Evolutionary conservation across 1,140 invertebrate species (phyloP).

Genomic region (Zaprionus ornatus): DNA sequence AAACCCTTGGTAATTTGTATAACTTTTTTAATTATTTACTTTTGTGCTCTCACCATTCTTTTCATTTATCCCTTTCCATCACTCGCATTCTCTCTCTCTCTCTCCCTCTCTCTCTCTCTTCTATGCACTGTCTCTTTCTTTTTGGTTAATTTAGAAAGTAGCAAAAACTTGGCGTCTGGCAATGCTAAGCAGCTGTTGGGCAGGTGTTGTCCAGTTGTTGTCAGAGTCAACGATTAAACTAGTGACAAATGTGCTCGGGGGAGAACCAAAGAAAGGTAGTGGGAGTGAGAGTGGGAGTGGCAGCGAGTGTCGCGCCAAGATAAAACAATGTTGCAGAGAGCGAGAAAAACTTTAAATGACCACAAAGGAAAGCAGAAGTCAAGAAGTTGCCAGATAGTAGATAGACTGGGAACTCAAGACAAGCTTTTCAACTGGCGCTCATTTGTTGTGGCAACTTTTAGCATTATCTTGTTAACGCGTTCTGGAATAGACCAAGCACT

Average conservation of each 20-base stretch:
- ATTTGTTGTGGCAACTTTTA: background rate
- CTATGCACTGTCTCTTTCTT: background rate
- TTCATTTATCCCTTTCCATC: background rate
- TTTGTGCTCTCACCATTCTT: slow-evolving; percentile 20
- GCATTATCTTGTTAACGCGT: background rate
- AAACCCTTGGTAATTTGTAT: slow-evolving; percentile 63
- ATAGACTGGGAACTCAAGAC: background rate
- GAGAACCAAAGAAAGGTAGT: background rate
- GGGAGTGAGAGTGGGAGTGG: no score
- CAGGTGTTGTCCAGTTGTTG: slow-evolving; percentile 5
- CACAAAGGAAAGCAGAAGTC: slow-evolving; percentile 1
- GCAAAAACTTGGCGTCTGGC: slow-evolving; percentile 4
- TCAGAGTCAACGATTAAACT: slow-evolving; percentile 17
- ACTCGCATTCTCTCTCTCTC: background rate
- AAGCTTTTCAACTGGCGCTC: background rate
- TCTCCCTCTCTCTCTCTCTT: background rate
- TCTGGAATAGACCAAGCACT: background rate
- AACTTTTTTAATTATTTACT: slow-evolving; percentile 73
- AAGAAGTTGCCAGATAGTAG: background rate
- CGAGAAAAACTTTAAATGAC: slow-evolving; percentile 6
- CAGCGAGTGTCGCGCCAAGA: background rate
- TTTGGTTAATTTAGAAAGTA: slow-evolving; percentile 25
- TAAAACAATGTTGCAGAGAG: background rate
- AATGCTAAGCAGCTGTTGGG: slow-evolving; percentile 19
- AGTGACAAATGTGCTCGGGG: slow-evolving; percentile 23